Evolutionary conservation across 1,140 invertebrate species (phyloP).

Genomic region (Leguminivora glycinivorella): DNA sequence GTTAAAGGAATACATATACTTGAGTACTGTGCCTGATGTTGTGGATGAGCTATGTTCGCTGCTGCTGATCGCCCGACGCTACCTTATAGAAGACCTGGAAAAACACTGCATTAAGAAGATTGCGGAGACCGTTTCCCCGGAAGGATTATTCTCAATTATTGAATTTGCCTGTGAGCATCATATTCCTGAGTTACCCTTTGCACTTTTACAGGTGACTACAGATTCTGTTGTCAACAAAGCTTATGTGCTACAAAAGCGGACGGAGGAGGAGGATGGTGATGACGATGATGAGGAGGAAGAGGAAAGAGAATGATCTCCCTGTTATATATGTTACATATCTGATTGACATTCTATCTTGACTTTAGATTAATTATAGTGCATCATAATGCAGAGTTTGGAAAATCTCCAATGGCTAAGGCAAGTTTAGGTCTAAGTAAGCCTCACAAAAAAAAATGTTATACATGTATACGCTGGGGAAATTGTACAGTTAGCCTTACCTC

Average conservation of each 20-base stretch:
- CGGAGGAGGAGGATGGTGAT: neutral
- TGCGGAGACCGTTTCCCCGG: neutral
- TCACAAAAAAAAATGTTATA: slow-evolving; percentile 73
- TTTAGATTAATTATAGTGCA: slow-evolving; percentile 49
- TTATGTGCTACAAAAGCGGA: neutral
- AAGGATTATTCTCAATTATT: neutral
- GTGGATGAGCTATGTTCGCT: neutral
- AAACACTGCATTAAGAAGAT: slow-evolving; percentile 13
- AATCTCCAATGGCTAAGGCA: slow-evolving; percentile 66
- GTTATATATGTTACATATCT: slow-evolving; percentile 30
- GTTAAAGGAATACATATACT: slow-evolving; percentile 22
- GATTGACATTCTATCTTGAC: slow-evolving; percentile 27
- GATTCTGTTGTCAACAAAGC: neutral
- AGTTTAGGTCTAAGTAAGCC: slow-evolving; percentile 70
- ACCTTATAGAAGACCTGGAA: slow-evolving; percentile 12
- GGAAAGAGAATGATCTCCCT: slow-evolving; percentile 79
- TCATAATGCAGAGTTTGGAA: slow-evolving; percentile 72
- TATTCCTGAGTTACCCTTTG: neutral
- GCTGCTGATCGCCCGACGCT: neutral
- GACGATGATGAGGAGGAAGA: no score
- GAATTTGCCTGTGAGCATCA: slow-evolving; percentile 2
- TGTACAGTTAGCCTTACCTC: slow-evolving; percentile 79
- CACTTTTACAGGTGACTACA: neutral
- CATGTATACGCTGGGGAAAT: slow-evolving; percentile 75
- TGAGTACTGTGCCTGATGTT: slow-evolving; percentile 3